Conservation (phyloP, 1,140 invertebrate species). For the Apis mellifera region Amel_HAv3.1 CM009933.2:6249001-6249500, state of each 20-base stretch:
- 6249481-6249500: conserved; percentile 98
- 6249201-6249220: not conserved
- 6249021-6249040: not conserved
- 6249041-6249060: not conserved
- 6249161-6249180: not conserved
- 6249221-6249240: not conserved
- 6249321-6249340: not conserved
- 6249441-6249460: not conserved
- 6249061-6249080: not conserved
- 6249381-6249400: too few species aligned
- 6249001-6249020: not conserved
- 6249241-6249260: not conserved
- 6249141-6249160: not conserved
- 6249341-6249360: not conserved
- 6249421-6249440: not conserved
- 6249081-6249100: not conserved
- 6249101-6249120: not conserved
- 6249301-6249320: not conserved
- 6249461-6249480: conserved; percentile 96
- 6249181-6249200: not conserved
- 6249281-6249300: not conserved
- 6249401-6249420: too few species aligned
- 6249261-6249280: too few species aligned
- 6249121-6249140: not conserved
- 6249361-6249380: not conserved